A percentile compares a stretch with the other conserved stretches of the same genome.
phyloP scores from a whole-genome alignment of 2,797 vertebrate species.

The Garrulus glandarius region DNA sequence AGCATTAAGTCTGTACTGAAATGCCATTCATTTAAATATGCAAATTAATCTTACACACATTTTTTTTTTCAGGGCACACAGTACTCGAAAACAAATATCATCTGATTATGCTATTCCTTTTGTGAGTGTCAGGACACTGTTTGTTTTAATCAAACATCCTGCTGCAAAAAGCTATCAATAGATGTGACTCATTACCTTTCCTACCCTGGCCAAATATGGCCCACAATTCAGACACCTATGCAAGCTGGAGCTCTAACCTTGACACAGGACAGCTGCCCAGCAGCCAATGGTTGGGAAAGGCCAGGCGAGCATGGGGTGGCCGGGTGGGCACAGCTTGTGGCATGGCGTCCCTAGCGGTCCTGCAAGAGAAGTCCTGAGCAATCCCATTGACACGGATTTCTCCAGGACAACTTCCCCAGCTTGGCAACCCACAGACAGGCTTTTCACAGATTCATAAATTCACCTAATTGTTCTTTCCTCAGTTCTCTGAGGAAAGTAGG shows the following conservation, averaged over 20 bases:
- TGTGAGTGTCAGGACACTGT: not conserved
- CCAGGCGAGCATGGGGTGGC: accelerated
- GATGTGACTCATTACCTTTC: not conserved
- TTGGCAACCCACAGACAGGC: not conserved
- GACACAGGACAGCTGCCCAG: not conserved
- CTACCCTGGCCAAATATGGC: not conserved
- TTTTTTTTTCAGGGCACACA: not conserved
- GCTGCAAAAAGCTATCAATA: not conserved
- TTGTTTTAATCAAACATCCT: slow-evolving; percentile 27
- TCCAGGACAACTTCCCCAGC: not conserved
- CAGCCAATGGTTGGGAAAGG: not conserved
- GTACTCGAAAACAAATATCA: not conserved
- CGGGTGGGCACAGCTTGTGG: not conserved
- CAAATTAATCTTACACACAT: not conserved
- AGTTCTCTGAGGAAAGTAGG: not conserved
- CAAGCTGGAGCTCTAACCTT: not conserved
- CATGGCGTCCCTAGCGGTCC: accelerated
- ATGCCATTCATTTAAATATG: not conserved
- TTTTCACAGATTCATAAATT: not conserved
- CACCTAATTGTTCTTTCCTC: not conserved
- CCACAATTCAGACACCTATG: not conserved
- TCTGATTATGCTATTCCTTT: not conserved
- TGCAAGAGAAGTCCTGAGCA: not conserved
- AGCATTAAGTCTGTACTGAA: not conserved
- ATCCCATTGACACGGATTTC: not conserved